These are phyloP conservation scores for Molossus molossus DNA, from an alignment of 2,797 vertebrate species.

Conservation along the genomic window DNA sequence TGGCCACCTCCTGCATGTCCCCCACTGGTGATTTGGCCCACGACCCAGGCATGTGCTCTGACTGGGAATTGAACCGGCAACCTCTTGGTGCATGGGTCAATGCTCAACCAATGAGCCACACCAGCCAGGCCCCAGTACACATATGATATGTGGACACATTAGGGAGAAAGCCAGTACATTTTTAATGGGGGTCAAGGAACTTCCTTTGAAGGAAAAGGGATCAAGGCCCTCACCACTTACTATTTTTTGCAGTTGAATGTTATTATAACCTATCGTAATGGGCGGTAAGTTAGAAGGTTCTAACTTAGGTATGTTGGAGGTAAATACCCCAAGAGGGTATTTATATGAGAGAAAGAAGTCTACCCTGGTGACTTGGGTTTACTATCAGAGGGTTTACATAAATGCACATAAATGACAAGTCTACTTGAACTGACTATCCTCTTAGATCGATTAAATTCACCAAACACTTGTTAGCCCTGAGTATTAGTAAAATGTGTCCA, in stretches of 20 bases:
- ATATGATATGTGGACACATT: not conserved
- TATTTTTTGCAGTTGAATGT: not conserved
- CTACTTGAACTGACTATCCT: not conserved
- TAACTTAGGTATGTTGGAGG: not conserved
- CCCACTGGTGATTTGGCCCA: too few relatives aligned
- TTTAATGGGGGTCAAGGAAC: not conserved
- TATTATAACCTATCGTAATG: not conserved
- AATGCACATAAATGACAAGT: not conserved
- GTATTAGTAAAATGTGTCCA: not conserved
- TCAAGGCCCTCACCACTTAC: not conserved
- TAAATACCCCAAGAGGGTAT: not conserved
- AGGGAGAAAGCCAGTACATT: not conserved
- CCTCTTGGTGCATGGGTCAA: too few relatives aligned
- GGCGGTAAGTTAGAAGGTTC: not conserved
- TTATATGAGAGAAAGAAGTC: not conserved
- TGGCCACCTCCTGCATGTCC: too few relatives aligned
- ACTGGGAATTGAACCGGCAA: too few relatives aligned
- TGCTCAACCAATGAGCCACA: too few relatives aligned
- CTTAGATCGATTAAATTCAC: conserved; percentile 31
- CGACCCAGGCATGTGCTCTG: too few relatives aligned
- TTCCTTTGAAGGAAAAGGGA: not conserved
- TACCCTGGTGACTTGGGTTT: not conserved
- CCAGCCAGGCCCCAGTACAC: not conserved
- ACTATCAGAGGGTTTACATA: conserved; percentile 21
- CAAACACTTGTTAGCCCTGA: not conserved